A percentile compares a stretch with the other conserved stretches of the same genome.
Conservation (phyloP, 2,888 invertebrate genomes). For the Drosophila macrospina region DNA sequence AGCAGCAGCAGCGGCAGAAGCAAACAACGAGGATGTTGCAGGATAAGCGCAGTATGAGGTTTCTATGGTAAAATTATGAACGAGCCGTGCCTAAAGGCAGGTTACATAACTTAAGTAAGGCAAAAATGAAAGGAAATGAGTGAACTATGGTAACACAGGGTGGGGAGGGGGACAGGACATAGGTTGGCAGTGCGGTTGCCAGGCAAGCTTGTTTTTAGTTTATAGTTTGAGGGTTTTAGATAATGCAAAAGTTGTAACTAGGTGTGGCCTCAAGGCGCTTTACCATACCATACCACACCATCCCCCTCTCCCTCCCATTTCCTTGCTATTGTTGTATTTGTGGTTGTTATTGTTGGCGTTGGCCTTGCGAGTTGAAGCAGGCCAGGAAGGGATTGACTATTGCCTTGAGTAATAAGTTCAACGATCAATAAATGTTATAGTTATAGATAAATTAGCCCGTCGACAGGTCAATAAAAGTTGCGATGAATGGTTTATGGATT, state of each 20-base stretch:
- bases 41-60: not conserved
- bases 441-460: too few species aligned
- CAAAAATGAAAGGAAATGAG: not conserved
- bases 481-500: too few species aligned
- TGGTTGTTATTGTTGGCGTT: conserved; percentile 18
- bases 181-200: conserved; percentile 1
- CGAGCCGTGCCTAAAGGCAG: conserved; percentile 56
- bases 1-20: too few species aligned
- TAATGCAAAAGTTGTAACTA: conserved; percentile 75
- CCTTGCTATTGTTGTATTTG: too few species aligned
- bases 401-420: conserved; percentile 2
- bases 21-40: too few species aligned
- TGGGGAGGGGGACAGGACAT: not conserved
- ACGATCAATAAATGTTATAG: conserved; percentile 49
- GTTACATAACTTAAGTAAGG: conserved; percentile 58
- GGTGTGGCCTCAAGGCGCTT: conserved; percentile 69
- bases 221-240: conserved; percentile 72
- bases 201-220: conserved; percentile 53
- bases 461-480: conserved; percentile 3
- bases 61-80: conserved; percentile 59
- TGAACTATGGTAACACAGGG: too few species aligned
- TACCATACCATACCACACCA: conserved; percentile 11
- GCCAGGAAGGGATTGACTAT: not conserved
- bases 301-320: not conserved
- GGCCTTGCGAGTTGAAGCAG: conserved; percentile 22